Percentiles rank a stretch among this genome's conserved stretches.
These are phyloP conservation scores for Stenoptilia bipunctidactyla DNA, from an alignment of 2,888 invertebrate species.

Conservation along the genomic window DNA sequence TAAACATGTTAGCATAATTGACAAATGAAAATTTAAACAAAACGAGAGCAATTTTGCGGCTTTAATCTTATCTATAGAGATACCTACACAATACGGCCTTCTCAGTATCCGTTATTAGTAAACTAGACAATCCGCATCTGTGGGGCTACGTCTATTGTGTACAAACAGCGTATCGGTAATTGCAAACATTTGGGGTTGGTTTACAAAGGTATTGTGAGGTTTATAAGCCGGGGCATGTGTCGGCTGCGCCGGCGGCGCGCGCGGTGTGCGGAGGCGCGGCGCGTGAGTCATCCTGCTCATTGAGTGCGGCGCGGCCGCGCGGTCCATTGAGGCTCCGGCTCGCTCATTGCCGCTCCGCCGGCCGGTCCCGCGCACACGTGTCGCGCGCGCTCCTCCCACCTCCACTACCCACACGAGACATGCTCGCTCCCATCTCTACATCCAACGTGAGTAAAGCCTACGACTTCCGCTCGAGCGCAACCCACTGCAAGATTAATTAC, in stretches of 20 bases:
- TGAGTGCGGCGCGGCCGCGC: conserved; percentile 24
- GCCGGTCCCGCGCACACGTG: conserved; percentile 64
- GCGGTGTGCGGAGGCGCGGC: conserved; percentile 52
- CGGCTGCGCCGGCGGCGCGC: conserved; percentile 20
- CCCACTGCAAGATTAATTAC: conserved; percentile 20
- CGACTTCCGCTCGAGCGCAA: conserved; percentile 45
- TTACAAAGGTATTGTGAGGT: conserved; percentile 17
- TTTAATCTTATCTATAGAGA: no score
- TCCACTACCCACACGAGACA: conserved; percentile 53
- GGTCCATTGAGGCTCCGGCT: conserved; percentile 63
- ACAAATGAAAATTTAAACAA: no score
- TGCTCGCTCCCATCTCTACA: conserved; percentile 49
- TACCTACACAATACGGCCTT: no score
- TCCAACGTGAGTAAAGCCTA: conserved; percentile 59
- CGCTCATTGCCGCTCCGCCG: conserved; percentile 63
- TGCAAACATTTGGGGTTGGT: not conserved
- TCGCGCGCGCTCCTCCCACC: conserved; percentile 48
- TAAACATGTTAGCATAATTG: no score
- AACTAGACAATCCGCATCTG: no score
- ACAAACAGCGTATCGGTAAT: no score
- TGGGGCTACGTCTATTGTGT: no score
- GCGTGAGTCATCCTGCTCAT: conserved; percentile 57
- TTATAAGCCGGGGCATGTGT: conserved; percentile 61
- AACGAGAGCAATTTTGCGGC: no score
- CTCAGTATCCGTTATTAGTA: no score